These are phyloP conservation scores for Silurus lanzhouensis DNA, from an alignment of 2,797 vertebrate species.

Conservation along the genomic window DNA sequence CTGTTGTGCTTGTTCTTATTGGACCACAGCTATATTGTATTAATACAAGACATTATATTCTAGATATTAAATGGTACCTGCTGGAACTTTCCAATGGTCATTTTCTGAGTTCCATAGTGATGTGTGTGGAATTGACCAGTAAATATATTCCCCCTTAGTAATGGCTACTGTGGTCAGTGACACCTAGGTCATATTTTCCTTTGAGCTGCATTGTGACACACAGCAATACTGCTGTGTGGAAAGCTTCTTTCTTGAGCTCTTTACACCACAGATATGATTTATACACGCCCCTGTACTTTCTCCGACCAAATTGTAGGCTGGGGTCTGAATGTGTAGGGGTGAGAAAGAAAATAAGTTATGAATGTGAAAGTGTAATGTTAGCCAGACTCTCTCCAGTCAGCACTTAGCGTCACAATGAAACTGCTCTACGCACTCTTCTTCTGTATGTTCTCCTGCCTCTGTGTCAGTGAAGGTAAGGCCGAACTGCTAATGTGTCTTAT, in stretches of 20 bases:
- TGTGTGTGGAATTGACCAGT: no score
- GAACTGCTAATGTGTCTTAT: not conserved
- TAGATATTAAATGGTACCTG: not conserved
- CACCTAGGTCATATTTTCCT: slow-evolving; percentile 14
- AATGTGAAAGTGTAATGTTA: slow-evolving; percentile 18
- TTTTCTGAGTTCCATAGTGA: no score
- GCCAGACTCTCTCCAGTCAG: not conserved
- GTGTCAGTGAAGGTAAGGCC: slow-evolving; percentile 36
- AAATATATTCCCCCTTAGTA: not conserved
- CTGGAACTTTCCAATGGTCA: slow-evolving; percentile 19
- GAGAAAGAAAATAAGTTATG: slow-evolving; percentile 30
- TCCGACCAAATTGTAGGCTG: slow-evolving; percentile 31
- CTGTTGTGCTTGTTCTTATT: no score
- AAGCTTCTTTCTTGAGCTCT: not conserved
- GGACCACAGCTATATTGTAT: no score
- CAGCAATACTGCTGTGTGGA: not conserved
- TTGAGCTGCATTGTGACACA: not conserved
- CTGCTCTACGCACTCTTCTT: not conserved
- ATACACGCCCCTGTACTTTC: slow-evolving; percentile 14
- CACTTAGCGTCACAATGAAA: slow-evolving; percentile 28
- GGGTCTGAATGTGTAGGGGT: slow-evolving; percentile 22
- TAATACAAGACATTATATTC: no score
- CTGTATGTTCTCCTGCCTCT: slow-evolving; percentile 20
- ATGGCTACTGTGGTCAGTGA: not conserved
- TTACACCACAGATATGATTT: not conserved